phyloP scores from a whole-genome alignment of 2,113 vertebrate genomes.

The Calidris pugnax region DNA sequence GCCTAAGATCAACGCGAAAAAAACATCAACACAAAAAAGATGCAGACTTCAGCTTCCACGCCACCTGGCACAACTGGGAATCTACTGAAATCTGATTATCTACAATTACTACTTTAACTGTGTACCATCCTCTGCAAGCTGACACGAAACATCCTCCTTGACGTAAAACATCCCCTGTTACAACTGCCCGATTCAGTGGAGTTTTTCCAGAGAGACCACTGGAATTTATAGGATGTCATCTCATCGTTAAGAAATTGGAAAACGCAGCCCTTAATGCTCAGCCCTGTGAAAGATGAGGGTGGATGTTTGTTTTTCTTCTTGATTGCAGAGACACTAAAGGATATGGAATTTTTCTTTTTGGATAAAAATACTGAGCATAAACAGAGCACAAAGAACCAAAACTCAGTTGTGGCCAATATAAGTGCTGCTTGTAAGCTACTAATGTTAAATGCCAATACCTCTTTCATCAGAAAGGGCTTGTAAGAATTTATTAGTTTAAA shows the following conservation, averaged over 20 bases:
- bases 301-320: neutral
- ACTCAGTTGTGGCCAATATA: neutral
- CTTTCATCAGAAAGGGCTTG: neutral
- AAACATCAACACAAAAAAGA: neutral
- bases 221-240: constrained; percentile 5
- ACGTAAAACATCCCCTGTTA: neutral
- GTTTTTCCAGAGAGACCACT: constrained; percentile 12
- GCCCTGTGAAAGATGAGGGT: neutral
- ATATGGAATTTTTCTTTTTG: neutral
- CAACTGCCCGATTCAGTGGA: accelerated
- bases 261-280: neutral
- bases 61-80: neutral
- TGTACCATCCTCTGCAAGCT: neutral
- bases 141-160: neutral
- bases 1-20: neutral
- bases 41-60: neutral
- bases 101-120: neutral
- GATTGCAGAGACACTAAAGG: neutral
- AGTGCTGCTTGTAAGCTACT: neutral
- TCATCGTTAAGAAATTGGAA: neutral
- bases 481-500: neutral
- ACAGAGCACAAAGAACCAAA: neutral
- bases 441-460: neutral
- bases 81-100: neutral
- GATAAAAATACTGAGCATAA: neutral